Base-by-base conservation (phyloP, 2,113 vertebrate genomes). In the Vulpes ferrilata region DNA sequence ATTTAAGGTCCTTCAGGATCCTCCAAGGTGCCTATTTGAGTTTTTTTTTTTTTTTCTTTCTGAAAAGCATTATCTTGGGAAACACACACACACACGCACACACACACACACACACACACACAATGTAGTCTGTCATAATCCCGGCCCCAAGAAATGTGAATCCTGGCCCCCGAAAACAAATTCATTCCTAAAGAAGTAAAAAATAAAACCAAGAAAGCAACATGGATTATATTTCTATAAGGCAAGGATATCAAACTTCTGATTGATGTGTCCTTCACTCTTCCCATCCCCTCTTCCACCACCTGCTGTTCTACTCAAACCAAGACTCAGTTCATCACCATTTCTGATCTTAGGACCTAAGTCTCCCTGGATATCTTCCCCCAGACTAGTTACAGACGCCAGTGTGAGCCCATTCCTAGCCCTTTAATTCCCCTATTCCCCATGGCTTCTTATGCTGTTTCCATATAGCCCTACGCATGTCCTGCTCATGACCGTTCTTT, bases 31-130 rank as follows among this genome's bases (percentile, higher is more conserved):
- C 62, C 67, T 93, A 93, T 86, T 83, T 97, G 85, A 88, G 43
- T 74, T 73, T 2, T 38, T 88, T 95, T 95, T 95, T 95, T 84
- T 38, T 88, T 95, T 95, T 84, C 71, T 95, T 89, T 96, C 82
- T 87, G 90, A 88, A 97, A 97, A 83, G 23, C 10, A 93, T 92
- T 83, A 76, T 62, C 53, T 92, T 87, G 43, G 43, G 48, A 38
- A 38, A 38, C 35, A 38, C 38, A 38, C 38, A 38, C 38, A 38
- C 35, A 35, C 35, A 35, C 35, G 35, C 38, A 38, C 38, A 38
- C 38, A 38, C 38, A 38, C 38, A 38, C 38, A 38, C 38, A 38
- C 38, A 38, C 38, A 38, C 38, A 38, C 38, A 38, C 43, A 43
- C 43, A 43, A 93, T 60, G 3, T 59, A 74, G 23, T 82, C 7